Conservation (phyloP, 2,113 vertebrate species). For the Cyanoliseus patagonus region DNA sequence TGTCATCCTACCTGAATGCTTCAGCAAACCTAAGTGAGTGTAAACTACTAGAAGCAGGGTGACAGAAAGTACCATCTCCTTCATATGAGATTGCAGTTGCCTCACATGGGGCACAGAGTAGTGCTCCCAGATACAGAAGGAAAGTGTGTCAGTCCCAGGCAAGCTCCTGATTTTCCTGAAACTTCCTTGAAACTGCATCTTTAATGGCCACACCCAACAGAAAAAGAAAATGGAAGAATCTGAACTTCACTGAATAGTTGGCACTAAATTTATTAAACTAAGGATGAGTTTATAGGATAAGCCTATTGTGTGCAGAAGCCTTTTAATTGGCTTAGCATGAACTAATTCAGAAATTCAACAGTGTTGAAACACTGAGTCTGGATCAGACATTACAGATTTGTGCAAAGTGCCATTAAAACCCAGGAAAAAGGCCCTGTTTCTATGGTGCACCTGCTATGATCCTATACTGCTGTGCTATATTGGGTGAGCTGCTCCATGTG, state of each 20-base stretch:
- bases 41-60: neutral
- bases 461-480: too few relatives aligned
- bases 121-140: neutral
- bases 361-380: neutral
- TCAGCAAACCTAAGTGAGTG: neutral
- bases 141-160: neutral
- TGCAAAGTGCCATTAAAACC: neutral
- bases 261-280: neutral
- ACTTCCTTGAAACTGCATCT: neutral
- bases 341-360: neutral
- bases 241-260: neutral
- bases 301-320: neutral
- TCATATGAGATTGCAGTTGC: rapidly evolving
- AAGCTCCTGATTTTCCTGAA: neutral
- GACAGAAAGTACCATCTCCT: neutral
- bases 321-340: neutral
- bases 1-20: neutral
- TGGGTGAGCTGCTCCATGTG: neutral
- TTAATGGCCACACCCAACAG: neutral
- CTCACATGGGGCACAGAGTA: neutral
- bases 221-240: neutral
- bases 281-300: neutral
- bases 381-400: neutral
- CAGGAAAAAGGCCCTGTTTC: neutral
- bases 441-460: neutral